Evolutionary conservation across 1,140 invertebrate genomes (phyloP), one percentile per base, ranked within the genome.

Genomic region (Trichomalopsis sarcophagae): DNA sequence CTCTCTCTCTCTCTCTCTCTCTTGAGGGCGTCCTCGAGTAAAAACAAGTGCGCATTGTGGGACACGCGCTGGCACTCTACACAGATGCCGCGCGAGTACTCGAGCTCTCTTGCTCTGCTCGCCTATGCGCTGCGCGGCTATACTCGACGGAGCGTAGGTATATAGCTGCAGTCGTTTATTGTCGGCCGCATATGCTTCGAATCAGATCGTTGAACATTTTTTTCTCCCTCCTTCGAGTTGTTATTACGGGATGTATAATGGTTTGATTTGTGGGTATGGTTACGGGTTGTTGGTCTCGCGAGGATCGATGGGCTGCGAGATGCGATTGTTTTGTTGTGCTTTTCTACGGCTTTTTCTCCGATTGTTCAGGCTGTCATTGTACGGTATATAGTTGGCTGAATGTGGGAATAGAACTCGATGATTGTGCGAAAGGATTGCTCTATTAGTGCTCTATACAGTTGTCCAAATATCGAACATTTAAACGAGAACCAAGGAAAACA

Each of bases 1-100:
- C 27, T 27, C 27, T 27, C 27, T 27, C 27, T 27, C 27, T 27
- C 27, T 27, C 27, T 27, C 27, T 27, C 27, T 27, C 6, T n/a
- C n/a, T 81, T 73, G 71, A 78, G 27, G 13, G 68, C 68, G 36
- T 44, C 21, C 76, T 84, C 68, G 66, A 79, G 66, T 50, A 88
- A 78, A 85, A 86, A 89, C 74, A 90, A 92, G 92, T 90, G 87
- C 88, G 89, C 90, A 92, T 92, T 92, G 91, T 92, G 86, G 84
- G 90, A 89, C 92, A 92, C 92, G 92, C 91, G 91, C 90, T 88
- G 84, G 88, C 86, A 91, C 91, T 92, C 62, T 11, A 71, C 55
- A 92, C 90, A 91, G 89, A 92, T 90, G 91, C 91, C 89, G 88
- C 86, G 87, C 55, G 55, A 75, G 11, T 27, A 69, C 73, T 75